Evolutionary conservation across 2,113 vertebrate species (phyloP).

Genomic region (Hemibagrus wyckioides): DNA sequence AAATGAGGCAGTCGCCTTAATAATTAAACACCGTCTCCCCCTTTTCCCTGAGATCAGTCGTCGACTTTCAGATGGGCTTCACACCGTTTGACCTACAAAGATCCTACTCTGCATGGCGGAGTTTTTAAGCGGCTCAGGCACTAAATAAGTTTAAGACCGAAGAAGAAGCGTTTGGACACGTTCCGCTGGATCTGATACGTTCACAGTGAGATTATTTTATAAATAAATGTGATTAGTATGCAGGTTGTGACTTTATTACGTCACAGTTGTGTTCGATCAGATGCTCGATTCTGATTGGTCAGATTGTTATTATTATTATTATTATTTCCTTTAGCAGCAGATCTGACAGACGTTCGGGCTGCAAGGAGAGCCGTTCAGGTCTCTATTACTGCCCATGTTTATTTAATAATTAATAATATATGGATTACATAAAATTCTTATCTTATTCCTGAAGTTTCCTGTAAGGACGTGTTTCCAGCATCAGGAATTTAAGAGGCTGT

Average conservation of each 20-base stretch:
- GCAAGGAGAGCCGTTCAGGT: not conserved
- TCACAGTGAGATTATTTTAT: not conserved
- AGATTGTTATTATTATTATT: not conserved
- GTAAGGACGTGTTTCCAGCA: not conserved
- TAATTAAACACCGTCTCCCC: constrained; percentile 67
- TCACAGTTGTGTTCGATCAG: not conserved
- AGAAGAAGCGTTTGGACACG: not conserved
- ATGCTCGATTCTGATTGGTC: not conserved
- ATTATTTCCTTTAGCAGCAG: not conserved
- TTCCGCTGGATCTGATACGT: not conserved
- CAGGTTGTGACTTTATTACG: not conserved
- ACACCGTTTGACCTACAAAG: constrained; percentile 48
- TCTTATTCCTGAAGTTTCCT: not conserved
- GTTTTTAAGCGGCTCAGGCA: not conserved
- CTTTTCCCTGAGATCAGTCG: constrained; percentile 65
- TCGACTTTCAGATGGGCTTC: constrained; percentile 56
- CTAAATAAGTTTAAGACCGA: not conserved
- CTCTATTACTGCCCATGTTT: not conserved
- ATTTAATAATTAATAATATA: too few species aligned
- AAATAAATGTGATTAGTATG: not conserved
- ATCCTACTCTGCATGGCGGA: constrained; percentile 2
- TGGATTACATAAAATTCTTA: not conserved
- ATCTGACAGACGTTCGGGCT: not conserved
- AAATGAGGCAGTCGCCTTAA: constrained; percentile 65
- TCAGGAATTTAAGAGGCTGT: too few species aligned